Base-by-base conservation (phyloP, 1,140 invertebrate genomes). In the Tribolium madens region DNA sequence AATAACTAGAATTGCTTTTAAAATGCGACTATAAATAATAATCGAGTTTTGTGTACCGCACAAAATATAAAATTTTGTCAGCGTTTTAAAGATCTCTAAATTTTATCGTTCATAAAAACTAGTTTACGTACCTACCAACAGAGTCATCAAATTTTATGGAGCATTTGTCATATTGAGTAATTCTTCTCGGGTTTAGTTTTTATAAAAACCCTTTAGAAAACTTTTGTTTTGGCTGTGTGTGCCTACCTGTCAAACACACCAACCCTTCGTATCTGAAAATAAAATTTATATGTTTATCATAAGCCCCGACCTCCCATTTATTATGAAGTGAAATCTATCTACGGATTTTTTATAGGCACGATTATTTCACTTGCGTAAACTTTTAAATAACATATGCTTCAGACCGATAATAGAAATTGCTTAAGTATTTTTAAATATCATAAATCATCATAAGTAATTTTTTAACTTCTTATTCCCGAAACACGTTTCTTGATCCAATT, bases 201-300 rank as follows among this genome's bases (percentile, higher is more conserved):
- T 9, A 7, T 42, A 1, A 42, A n/a, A 31, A 31, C 26, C 6
- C 2, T 31, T 31, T 31, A 3, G 6, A 31, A 31, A 31, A n/a
- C n/a, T n/a, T 31, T 42, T 42, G 5, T 1, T 42, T 42, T 42
- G 36, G 3, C 0, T 1, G 13, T 13, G 13, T 13, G 6, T 14
- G 48, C 15, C 48, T 7, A 42, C 48, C 52, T 57, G 52, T 57
- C 52, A 57, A 18, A 26, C 18, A 4, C 52, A 57, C 17, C n/a
- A n/a, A 12, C 52, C 52, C 17, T 57, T 26, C 14, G 36, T 9
- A n/a, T 5, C 21, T 2, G 9, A 42, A 42, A 42, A 42, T 21
- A 57, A 57, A 18, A 57, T 57, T 21, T 26, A 57, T 57, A 17
- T 57, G 52, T 57, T 57, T 57, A 57, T 57, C 52, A 12, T 57